Evolutionary conservation across 92 coral and sea anemone genomes (phyloP).

Genomic region (Parazoanthus swiftii): DNA sequence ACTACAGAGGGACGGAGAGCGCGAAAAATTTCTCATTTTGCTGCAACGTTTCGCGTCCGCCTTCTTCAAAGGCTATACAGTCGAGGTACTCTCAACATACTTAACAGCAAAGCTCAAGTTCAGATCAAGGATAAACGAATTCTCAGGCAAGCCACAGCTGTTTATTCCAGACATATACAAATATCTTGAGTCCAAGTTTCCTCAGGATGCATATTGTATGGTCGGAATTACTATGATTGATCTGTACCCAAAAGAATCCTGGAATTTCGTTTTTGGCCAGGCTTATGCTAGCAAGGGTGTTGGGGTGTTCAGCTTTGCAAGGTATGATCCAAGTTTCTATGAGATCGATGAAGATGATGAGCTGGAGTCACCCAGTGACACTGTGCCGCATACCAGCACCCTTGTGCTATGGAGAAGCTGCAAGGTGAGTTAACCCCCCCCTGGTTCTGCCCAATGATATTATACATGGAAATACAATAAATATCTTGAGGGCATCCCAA

Average conservation of each 20-base stretch:
- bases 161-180: conserved; percentile 54
- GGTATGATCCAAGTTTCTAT: conserved; percentile 60
- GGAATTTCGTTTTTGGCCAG: conserved; percentile 71
- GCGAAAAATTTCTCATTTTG: conserved; percentile 48
- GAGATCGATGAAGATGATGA: conserved; percentile 32
- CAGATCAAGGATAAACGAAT: conserved; percentile 51
- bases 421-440: conserved; percentile 38
- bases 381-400: conserved; percentile 38
- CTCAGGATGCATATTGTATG: conserved; percentile 58
- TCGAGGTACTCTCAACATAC: conserved; percentile 44
- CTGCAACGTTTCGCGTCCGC: conserved; percentile 56
- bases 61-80: conserved; percentile 54
- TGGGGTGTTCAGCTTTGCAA: conserved; percentile 71
- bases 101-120: conserved; percentile 48
- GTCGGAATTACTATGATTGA: conserved; percentile 69
- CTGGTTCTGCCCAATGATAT: not conserved
- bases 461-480: too few relatives aligned
- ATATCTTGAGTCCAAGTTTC: conserved; percentile 56
- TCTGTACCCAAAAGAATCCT: conserved; percentile 58
- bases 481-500: not conserved
- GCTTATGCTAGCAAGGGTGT: conserved; percentile 53
- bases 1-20: conserved; percentile 13
- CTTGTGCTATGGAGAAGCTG: conserved; percentile 70
- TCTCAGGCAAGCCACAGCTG: conserved; percentile 47
- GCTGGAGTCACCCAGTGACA: not conserved